phyloP scores from a whole-genome alignment of 2,113 vertebrate genomes.

The Muntiacus reevesi region DNA sequence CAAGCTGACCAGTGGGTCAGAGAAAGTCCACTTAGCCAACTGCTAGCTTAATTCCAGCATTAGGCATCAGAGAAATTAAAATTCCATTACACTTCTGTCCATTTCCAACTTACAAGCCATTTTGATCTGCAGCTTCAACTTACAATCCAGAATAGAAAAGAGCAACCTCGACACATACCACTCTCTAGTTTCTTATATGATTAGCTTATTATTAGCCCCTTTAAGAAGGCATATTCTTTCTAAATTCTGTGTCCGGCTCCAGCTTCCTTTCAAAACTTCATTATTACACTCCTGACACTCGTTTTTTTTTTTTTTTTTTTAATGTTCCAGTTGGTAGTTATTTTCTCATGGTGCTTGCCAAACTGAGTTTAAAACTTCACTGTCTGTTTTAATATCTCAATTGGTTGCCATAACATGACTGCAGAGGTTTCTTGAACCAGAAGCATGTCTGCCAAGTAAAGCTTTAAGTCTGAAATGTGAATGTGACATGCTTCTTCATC shows the following conservation, averaged over 20 bases:
- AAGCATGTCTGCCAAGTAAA: slow-evolving; percentile 58
- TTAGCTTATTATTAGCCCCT: not conserved
- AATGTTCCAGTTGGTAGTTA: not conserved
- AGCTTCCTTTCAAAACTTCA: slow-evolving; percentile 51
- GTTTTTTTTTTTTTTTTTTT: not conserved
- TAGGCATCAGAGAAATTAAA: not conserved
- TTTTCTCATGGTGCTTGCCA: slow-evolving; percentile 37
- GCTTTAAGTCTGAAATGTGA: slow-evolving; percentile 61
- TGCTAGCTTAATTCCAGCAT: not conserved
- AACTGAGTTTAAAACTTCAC: slow-evolving; percentile 47
- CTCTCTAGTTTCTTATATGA: not conserved
- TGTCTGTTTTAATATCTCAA: slow-evolving; percentile 59
- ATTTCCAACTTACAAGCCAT: not conserved
- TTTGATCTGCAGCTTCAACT: slow-evolving; percentile 6
- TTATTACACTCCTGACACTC: not conserved
- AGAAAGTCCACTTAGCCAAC: not conserved
- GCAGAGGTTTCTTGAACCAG: slow-evolving; percentile 59
- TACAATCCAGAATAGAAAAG: not conserved
- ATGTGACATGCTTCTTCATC: slow-evolving; percentile 51
- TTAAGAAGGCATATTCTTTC: not conserved
- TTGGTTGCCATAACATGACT: slow-evolving; percentile 53
- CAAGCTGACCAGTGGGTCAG: not conserved
- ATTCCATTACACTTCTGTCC: not conserved
- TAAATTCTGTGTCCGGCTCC: not conserved
- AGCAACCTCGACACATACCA: not conserved